A percentile compares a stretch with the other conserved stretches of the same genome.
Conservation (phyloP, 1,140 invertebrate genomes). For the Zaprionus taronus region DNA sequence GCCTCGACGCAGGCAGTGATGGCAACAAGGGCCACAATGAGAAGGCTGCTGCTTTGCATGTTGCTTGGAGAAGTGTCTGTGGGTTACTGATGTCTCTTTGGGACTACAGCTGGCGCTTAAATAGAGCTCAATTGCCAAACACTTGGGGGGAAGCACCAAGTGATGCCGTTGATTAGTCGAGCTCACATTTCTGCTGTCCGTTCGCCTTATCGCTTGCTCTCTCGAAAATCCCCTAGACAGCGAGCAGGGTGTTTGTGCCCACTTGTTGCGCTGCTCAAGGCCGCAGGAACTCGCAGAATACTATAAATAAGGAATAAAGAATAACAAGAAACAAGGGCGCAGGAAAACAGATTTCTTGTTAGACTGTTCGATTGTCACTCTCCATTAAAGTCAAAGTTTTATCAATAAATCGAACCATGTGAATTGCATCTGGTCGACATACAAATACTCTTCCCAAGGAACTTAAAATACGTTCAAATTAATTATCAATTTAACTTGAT, state of each 20-base stretch:
- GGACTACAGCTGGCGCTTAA: constrained; percentile 35
- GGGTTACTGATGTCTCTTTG: constrained; percentile 38
- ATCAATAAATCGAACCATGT: not conserved
- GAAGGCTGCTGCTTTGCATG: constrained; percentile 60
- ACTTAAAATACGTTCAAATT: not conserved
- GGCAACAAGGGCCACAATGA: constrained; percentile 56
- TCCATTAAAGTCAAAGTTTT: not conserved
- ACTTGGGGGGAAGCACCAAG: constrained; percentile 35
- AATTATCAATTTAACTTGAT: not conserved
- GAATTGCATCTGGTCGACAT: not conserved
- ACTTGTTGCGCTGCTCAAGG: constrained; percentile 36
- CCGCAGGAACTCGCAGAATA: not conserved
- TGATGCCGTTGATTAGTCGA: constrained; percentile 16
- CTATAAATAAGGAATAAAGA: not conserved
- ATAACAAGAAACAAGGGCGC: not conserved
- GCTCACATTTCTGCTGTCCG: constrained; percentile 18
- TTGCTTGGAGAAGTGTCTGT: constrained; percentile 18
- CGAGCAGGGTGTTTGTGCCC: not conserved
- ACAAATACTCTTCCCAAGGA: not conserved
- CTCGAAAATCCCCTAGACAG: constrained; percentile 42
- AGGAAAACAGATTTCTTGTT: not conserved
- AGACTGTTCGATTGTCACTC: not conserved
- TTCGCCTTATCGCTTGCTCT: constrained; percentile 49
- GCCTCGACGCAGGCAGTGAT: constrained; percentile 56
- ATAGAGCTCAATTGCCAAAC: constrained; percentile 1